Base-by-base conservation (phyloP, 2,797 vertebrate genomes). In the Champsocephalus gunnari region DNA sequence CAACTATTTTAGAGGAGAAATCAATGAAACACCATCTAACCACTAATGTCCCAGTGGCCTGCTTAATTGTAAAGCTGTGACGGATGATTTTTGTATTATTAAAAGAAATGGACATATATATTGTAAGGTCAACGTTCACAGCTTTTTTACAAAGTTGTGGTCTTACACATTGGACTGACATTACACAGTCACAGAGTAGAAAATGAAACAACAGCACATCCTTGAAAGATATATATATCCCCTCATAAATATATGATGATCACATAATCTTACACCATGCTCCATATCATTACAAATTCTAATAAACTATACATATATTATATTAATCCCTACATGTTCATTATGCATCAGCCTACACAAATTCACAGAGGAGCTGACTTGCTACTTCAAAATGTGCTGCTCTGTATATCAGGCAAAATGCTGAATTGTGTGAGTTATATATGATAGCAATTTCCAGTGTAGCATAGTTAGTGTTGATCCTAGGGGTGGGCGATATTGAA, bases 1-100 rank as follows among this genome's bases (percentile, higher is more conserved):
- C 58, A 68, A 45, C 47, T 47, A 67, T 68, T 63, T 68, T 28
- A 70, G 5, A 57, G 50, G 41, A 65, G 41, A 70, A 80, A 82
- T 63, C 68, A 59, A 82, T 57, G 3, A 70, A 67, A 66, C 9
- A 5, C 41, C 43, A 61, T 51, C 19, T 43, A 43, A 75, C 24
- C 74, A 63, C 48, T 61, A 50, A 65, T 16, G 45, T 43, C 49
- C n/a, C 41, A 62, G 2, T 13, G 50, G 16, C n/a, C n/a, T 44
- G 7, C 45, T 16, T 9, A 49, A 57, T 54, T 58, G n/a, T 50
- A 21, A 32, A 3, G 16, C 16, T 32, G 4, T 59, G 28, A 47
- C 34, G 21, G 49, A 67, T 19, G 2, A 16, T 57, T 86, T 76
- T 71, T 51, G 7, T 8, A 72, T 9, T 60, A 17, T 16, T 44